Evolutionary conservation across 1,140 invertebrate genomes (phyloP), one percentile per base, ranked within the genome.

Genomic region (Drosophila ogumai): DNA sequence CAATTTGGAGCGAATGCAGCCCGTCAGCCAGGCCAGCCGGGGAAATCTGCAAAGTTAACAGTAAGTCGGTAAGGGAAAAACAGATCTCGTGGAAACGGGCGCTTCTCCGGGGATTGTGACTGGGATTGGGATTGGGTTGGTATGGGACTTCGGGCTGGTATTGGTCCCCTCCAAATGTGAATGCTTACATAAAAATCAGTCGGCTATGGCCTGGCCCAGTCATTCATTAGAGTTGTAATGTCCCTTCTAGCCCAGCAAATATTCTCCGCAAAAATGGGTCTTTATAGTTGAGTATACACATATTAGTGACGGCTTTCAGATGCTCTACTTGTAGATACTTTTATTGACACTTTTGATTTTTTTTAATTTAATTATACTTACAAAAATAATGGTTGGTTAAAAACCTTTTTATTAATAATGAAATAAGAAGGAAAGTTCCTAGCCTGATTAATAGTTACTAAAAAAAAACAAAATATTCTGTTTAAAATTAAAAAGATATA

Each of bases 141-240:
- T 13, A 36, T 25, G 5, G 6, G 25, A 28, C 25, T 6, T 28
- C 25, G 34, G 34, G 32, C 28, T 38, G 54, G 55, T 19, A 56
- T 17, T 17, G 25, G 17, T 32, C 47, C 40, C 28, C 36, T 28
- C 12, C 28, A 10, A 44, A 66, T 68, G 57, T 46, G 46, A 58
- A 46, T 44, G 47, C 49, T 52, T 43, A 59, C 60, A 63, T 56
- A 81, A 81, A 82, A 81, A 78, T 78, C 74, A 74, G 71, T 46
- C 12, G 32, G 47, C 49, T 68, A 49, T 68, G 31, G 17, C 36
- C 71, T 43, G 52, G 66, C 50, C 61, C 41, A 50, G 69, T 68
- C 84, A 77, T 84, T 88, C 73, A 80, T 88, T 88, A 80, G 57
- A 61, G 55, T 46, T 68, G 40, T 82, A 82, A 82, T 87, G 79